phyloP scores from a whole-genome alignment of 1,140 invertebrate genomes.

The Pseudomyrmex gracilis region DNA sequence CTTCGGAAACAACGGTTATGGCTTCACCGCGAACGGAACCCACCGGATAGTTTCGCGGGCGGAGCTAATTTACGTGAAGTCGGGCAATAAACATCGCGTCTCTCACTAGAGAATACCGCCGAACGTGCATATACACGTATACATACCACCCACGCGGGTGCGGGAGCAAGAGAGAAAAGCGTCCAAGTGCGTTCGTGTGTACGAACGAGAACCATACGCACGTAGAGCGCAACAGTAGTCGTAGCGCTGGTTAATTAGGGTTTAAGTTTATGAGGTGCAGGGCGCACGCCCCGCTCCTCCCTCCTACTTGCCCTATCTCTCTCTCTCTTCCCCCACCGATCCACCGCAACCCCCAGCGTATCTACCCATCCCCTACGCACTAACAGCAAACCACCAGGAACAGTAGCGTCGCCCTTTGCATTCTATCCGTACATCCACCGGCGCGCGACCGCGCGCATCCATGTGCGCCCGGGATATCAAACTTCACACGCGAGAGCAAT shows the following conservation, averaged over 20 bases:
- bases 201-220: constrained; percentile 83
- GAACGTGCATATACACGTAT: constrained; percentile 44
- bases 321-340: constrained; percentile 26
- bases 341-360: constrained; percentile 69
- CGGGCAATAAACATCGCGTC: constrained; percentile 83
- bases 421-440: constrained; percentile 67
- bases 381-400: constrained; percentile 64
- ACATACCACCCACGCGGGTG: neutral
- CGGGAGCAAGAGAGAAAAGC: constrained; percentile 72
- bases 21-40: constrained; percentile 74
- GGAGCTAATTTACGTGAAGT: constrained; percentile 84
- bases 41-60: constrained; percentile 76
- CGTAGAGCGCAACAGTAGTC: constrained; percentile 85
- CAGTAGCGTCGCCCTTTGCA: constrained; percentile 71
- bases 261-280: constrained; percentile 87
- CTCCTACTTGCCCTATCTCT: constrained; percentile 47
- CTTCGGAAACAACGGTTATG: constrained; percentile 69
- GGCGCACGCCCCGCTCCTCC: constrained; percentile 79
- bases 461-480: constrained; percentile 77
- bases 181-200: constrained; percentile 83
- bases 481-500: constrained; percentile 80
- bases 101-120: constrained; percentile 82
- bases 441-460: constrained; percentile 67
- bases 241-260: constrained; percentile 86
- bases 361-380: constrained; percentile 69